phyloP scores from a whole-genome alignment of 2,113 vertebrate genomes.

The Lycaon pictus region DNA sequence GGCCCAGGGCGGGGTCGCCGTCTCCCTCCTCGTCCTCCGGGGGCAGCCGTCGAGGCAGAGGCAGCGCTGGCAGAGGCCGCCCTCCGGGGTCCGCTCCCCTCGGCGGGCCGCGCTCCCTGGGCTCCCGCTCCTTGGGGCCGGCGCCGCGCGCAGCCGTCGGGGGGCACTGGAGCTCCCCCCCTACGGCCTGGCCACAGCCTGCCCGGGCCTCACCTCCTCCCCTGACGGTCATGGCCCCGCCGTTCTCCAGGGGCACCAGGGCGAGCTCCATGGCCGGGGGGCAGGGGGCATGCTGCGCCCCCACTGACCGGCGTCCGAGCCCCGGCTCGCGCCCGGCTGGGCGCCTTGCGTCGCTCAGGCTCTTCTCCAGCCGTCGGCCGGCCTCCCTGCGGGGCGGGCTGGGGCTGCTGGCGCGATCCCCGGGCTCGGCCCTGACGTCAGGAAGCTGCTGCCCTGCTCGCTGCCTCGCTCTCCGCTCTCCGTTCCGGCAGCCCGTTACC shows the following conservation, averaged over 20 bases:
- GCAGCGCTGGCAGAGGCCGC: neutral
- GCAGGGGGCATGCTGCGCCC: conserved; percentile 84
- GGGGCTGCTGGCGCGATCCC: conserved; percentile 44
- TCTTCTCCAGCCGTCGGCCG: neutral
- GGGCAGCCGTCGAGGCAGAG: neutral
- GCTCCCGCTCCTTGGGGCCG: neutral
- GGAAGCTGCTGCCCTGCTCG: conserved; percentile 67
- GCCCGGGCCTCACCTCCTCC: conserved; percentile 85
- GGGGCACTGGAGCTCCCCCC: neutral
- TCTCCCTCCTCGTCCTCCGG: conserved; percentile 35
- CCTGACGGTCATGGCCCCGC: conserved; percentile 87
- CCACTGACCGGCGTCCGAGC: neutral
- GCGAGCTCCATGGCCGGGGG: conserved; percentile 92
- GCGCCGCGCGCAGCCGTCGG: conserved; percentile 39
- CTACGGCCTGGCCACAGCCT: conserved; percentile 75
- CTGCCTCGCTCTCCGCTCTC: neutral
- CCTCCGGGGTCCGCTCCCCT: conserved; percentile 42
- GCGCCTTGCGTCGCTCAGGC: neutral
- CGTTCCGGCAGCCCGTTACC: conserved; percentile 76
- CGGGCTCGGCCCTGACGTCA: conserved; percentile 75
- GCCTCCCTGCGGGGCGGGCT: neutral
- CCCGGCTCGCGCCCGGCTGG: neutral
- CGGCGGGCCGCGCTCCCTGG: conserved; percentile 79
- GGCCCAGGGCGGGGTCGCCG: conserved; percentile 51
- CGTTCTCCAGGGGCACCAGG: conserved; percentile 95